Evolutionary conservation across 2,113 vertebrate species (phyloP).

Genomic region (Gasterosteus nipponicus): DNA sequence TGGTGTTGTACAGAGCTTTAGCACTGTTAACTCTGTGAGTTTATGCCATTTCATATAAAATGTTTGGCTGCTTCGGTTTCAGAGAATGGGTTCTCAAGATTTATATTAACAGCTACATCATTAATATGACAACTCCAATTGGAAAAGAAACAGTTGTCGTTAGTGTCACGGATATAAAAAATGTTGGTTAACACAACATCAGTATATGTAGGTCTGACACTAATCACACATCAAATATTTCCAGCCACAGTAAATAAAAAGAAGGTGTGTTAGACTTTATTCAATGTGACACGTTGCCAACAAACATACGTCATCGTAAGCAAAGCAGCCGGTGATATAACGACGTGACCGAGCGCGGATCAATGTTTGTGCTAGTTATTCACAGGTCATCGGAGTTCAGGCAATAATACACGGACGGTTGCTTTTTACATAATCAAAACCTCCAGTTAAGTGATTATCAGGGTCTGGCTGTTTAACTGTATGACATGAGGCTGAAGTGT

Average conservation of each 20-base stretch:
- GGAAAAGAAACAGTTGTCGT: background rate
- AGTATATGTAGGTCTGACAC: background rate
- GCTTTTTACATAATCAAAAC: conserved; percentile 48
- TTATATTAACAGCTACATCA: background rate
- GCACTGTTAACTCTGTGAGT: background rate
- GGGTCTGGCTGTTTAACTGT: conserved; percentile 29
- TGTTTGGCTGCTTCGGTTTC: background rate
- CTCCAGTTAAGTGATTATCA: conserved; percentile 37
- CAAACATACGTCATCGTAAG: conserved; percentile 4
- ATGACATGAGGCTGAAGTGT: conserved; percentile 30
- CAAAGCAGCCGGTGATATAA: background rate
- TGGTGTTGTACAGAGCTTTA: background rate
- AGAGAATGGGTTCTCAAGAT: background rate
- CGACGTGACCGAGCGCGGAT: background rate
- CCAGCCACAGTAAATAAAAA: background rate
- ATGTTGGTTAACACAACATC: background rate
- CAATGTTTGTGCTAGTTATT: conserved; percentile 18
- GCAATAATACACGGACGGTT: conserved; percentile 8
- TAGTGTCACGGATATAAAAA: background rate
- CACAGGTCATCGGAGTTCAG: conserved; percentile 7
- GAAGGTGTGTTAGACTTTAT: background rate
- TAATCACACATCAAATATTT: background rate
- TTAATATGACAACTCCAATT: background rate
- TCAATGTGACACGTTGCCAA: background rate
- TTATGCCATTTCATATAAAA: background rate